These are phyloP conservation scores for Gonatopus flavifemur DNA, from an alignment of 1,140 invertebrate species.

Conservation along the genomic window DNA sequence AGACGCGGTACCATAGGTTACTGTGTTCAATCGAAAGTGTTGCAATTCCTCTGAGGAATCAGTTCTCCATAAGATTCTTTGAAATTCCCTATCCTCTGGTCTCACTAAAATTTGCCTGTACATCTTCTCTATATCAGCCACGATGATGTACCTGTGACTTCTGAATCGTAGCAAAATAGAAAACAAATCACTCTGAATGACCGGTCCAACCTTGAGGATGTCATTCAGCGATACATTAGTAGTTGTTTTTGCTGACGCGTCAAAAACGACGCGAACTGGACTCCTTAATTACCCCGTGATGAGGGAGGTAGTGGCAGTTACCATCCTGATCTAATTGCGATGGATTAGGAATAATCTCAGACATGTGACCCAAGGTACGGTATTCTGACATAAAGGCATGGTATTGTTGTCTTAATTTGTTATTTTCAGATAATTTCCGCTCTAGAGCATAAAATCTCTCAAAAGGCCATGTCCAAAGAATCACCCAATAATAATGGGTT, in stretches of 20 bases:
- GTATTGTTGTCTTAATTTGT: no score
- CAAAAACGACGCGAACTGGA: constrained; percentile 35
- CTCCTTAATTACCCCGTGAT: no score
- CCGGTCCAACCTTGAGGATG: constrained; percentile 18
- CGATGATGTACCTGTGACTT: constrained; percentile 31
- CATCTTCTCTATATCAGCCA: constrained; percentile 6
- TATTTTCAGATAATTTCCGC: no score
- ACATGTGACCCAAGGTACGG: no score
- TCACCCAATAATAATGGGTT: no score
- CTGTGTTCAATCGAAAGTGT: constrained; percentile 32
- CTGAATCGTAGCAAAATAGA: constrained; percentile 29
- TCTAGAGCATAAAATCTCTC: no score
- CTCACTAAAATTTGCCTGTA: constrained; percentile 1
- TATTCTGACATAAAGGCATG: no score
- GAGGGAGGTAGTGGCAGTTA: no score
- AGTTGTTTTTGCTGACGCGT: constrained; percentile 34
- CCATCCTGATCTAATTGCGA: no score
- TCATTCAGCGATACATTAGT: constrained; percentile 34
- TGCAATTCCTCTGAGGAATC: constrained; percentile 13
- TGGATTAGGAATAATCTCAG: no score
- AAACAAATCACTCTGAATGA: constrained; percentile 7
- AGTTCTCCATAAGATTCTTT: constrained; percentile 9
- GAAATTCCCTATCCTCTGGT: not conserved
- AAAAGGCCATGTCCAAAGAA: no score
- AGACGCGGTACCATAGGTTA: constrained; percentile 41